A percentile compares a stretch with the other conserved stretches of the same genome.
These are phyloP conservation scores for Fistularia commersonii DNA, from an alignment of 2,797 vertebrate genomes.

Conservation along the genomic window DNA sequence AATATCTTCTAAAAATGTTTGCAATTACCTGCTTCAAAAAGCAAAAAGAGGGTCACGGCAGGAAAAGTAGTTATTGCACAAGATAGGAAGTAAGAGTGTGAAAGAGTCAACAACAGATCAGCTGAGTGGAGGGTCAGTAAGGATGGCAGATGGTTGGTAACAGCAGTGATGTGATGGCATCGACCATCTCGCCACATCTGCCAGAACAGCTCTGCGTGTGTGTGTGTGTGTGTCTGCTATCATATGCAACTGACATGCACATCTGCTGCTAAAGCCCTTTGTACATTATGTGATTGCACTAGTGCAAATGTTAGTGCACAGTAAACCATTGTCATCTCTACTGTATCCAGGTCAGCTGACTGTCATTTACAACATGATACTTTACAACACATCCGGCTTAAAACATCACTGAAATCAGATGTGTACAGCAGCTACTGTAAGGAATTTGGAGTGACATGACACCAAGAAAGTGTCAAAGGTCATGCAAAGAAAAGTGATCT, in stretches of 20 bases:
- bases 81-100: slow-evolving; percentile 12
- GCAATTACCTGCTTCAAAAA: too few species aligned
- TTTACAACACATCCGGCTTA: background rate
- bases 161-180: slow-evolving; percentile 25
- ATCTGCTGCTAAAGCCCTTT: slow-evolving; percentile 38
- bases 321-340: slow-evolving; percentile 13
- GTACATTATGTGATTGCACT: slow-evolving; percentile 7
- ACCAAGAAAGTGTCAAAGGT: too few species aligned
- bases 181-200: slow-evolving; percentile 37
- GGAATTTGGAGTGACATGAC: too few species aligned
- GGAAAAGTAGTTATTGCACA: background rate
- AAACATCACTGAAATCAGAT: slow-evolving; percentile 6
- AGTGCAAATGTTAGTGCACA: slow-evolving; percentile 10
- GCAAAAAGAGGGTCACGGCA: background rate
- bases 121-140: slow-evolving; percentile 15
- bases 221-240: slow-evolving; percentile 7
- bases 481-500: too few species aligned
- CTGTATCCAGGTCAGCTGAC: slow-evolving; percentile 13
- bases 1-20: too few species aligned
- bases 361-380: slow-evolving; percentile 1
- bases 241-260: slow-evolving; percentile 39
- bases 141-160: slow-evolving; percentile 47
- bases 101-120: slow-evolving; percentile 13
- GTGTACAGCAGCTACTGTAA: too few species aligned
- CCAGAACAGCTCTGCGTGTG: slow-evolving; percentile 13